A percentile compares a stretch with the other conserved stretches of the same genome.
These are phyloP conservation scores for Solea senegalensis DNA, from an alignment of 2,113 vertebrate genomes.

Conservation along the genomic window DNA sequence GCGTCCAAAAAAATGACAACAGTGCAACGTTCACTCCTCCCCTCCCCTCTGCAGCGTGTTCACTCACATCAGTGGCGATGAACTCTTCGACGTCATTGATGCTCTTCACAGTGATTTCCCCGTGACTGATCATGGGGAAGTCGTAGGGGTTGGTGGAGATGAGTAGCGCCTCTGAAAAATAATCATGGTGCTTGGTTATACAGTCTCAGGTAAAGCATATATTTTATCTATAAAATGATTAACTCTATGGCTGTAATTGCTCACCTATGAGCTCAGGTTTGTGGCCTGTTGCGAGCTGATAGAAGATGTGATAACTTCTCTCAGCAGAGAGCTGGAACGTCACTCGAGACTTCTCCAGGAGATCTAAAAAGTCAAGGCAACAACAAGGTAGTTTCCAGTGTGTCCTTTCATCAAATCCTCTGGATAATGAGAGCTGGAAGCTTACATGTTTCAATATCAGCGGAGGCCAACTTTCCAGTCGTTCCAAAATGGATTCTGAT, in stretches of 20 bases:
- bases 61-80: slow-evolving; percentile 91
- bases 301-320: slow-evolving; percentile 84
- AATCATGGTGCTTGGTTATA: background rate
- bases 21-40: too few species aligned
- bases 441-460: slow-evolving; percentile 97
- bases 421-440: background rate
- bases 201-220: background rate
- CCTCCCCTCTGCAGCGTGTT: too few species aligned
- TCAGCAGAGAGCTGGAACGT: slow-evolving; percentile 82
- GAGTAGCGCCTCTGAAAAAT: slow-evolving; percentile 76
- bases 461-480: slow-evolving; percentile 94
- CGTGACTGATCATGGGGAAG: slow-evolving; percentile 78
- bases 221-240: slow-evolving; percentile 32
- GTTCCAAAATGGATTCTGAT: slow-evolving; percentile 93
- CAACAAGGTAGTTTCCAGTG: slow-evolving; percentile 22
- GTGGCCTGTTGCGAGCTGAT: slow-evolving; percentile 64
- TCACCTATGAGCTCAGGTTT: slow-evolving; percentile 78
- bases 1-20: background rate
- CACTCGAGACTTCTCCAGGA: slow-evolving; percentile 78
- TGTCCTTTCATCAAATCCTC: slow-evolving; percentile 2
- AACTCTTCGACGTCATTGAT: slow-evolving; percentile 91
- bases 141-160: slow-evolving; percentile 90
- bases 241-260: too few species aligned
- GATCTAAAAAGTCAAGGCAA: slow-evolving; percentile 59
- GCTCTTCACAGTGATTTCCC: slow-evolving; percentile 90